Evolutionary conservation across 2,797 vertebrate genomes (phyloP), one percentile per base, ranked within the genome.

Genomic region (Anguilla obscura): DNA sequence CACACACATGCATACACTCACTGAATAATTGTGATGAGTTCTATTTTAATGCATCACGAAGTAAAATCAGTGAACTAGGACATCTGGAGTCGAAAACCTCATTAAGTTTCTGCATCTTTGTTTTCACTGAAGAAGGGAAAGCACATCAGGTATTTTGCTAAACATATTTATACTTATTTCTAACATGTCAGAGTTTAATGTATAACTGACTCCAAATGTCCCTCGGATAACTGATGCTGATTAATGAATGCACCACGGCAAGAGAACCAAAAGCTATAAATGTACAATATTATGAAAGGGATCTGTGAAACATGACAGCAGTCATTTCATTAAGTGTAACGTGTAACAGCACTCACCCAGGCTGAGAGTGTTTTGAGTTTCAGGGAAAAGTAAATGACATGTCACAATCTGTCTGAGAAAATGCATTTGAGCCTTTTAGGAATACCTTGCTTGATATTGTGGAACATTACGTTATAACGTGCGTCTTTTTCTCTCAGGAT

Each of bases 341-440:
- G 18, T 33, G 36, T 79, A 79, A 79, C 36, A 79, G 33, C 36
- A 24, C 79, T 82, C 79, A 82, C 40, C 33, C 79, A 79, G 18
- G 50, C 21, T 9, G 21, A 8, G 79, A n/a, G 24, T 27, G 79
- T 45, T 45, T 48, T 82, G 6, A 48, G 45, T n/a, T 50, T 8
- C 45, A 21, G 79, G 33, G 16, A 16, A 79, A 79, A 82, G 79
- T 82, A 48, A 82, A 82, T 82, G 40, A 50, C 45, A 36, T n/a
- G 79, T 50, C 21, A 82, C 79, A 82, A 18, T 82, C 79, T 82
- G 45, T 50, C 79, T n/a, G 18, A n/a, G 79, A 48, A 82, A 50
- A 82, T 2, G 8, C 45, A 50, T 50, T 82, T 76, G 27, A 58
- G 27, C 27, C 52, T 85, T 58, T 85, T 36, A 85, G 84, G 54